phyloP scores from a whole-genome alignment of 1,140 invertebrate genomes.

The Formica exsecta region DNA sequence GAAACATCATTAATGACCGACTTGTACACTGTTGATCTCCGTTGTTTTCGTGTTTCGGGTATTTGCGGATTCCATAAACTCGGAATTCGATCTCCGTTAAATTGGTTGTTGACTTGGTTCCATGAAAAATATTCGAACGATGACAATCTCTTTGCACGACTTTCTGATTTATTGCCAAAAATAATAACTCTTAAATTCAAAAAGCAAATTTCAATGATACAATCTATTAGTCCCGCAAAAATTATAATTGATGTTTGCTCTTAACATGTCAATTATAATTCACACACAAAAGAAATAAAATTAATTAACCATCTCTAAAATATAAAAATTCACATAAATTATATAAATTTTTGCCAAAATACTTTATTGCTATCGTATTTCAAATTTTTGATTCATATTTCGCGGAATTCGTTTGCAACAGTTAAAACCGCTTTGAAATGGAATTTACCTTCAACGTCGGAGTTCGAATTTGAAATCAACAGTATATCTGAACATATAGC shows the following conservation, averaged over 20 bases:
- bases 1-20: background rate
- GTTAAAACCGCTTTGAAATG: background rate
- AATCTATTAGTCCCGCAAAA: background rate
- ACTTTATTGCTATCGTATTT: too few relatives aligned
- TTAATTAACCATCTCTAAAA: background rate
- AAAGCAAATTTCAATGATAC: background rate
- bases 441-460: background rate
- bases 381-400: background rate
- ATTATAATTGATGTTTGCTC: background rate
- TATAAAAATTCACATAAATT: background rate
- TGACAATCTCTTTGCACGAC: background rate
- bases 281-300: background rate
- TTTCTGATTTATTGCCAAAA: background rate
- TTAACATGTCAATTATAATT: background rate
- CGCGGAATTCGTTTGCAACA: background rate
- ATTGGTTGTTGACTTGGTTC: background rate
- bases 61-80: background rate
- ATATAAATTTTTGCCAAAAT: background rate
- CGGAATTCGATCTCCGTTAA: background rate
- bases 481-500: background rate
- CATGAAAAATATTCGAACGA: background rate
- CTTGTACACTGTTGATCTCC: background rate
- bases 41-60: constrained; percentile 5
- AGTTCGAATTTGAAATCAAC: background rate
- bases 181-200: background rate